These are phyloP conservation scores for Erythrolamprus reginae DNA, from an alignment of 2,113 vertebrate genomes.

Conservation along the genomic window DNA sequence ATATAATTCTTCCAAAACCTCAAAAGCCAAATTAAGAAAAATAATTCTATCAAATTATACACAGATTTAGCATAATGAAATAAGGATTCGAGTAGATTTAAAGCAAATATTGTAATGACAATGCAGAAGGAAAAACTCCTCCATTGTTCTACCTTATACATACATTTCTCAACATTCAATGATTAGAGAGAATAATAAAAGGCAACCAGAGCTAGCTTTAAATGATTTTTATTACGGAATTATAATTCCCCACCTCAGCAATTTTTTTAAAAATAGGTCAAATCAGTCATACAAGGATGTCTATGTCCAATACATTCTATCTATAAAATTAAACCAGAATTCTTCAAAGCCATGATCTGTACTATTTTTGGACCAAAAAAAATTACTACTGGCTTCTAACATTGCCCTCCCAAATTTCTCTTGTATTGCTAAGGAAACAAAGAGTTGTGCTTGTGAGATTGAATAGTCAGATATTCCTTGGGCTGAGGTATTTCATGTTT, in stretches of 20 bases:
- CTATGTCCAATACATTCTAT: background rate
- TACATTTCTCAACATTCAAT: background rate
- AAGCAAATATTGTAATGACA: background rate
- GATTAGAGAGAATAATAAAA: background rate
- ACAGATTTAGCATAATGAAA: background rate
- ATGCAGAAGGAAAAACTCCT: background rate
- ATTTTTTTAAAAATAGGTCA: background rate
- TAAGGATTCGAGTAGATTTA: background rate
- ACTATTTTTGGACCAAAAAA: background rate
- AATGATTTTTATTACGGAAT: background rate
- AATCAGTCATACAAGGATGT: background rate
- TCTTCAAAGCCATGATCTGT: background rate
- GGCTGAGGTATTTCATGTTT: background rate
- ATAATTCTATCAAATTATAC: background rate
- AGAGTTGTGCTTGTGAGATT: background rate
- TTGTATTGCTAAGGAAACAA: background rate
- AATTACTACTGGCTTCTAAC: background rate
- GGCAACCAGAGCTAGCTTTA: background rate
- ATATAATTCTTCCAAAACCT: conserved; percentile 1
- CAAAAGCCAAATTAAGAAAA: background rate
- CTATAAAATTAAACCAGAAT: background rate
- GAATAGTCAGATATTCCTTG: background rate
- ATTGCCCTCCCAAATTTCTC: background rate
- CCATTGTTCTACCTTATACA: background rate
- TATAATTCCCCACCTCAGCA: background rate